Evolutionary conservation across 2,888 invertebrate genomes (phyloP).

Genomic region (Agrochola lota): DNA sequence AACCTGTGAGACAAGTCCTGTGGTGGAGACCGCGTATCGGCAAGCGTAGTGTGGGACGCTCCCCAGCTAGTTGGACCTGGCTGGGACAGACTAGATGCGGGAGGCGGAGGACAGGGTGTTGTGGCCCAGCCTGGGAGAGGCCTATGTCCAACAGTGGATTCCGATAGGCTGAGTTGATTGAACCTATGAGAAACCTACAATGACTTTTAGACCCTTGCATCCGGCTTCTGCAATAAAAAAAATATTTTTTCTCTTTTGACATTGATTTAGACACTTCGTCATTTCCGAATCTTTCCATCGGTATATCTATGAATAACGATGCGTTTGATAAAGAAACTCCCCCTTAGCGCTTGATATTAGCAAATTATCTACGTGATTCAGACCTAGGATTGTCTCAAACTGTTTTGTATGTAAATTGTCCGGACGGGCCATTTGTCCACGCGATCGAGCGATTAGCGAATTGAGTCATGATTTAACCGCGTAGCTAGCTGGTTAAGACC

Average conservation of each 20-base stretch:
- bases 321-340: not conserved
- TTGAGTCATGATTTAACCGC: conserved; percentile 47
- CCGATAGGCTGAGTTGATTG: too few species aligned
- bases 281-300: not conserved
- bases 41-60: not conserved
- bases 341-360: not conserved
- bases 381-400: conserved; percentile 22
- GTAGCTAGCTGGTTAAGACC: not conserved
- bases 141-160: not conserved
- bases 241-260: too few species aligned
- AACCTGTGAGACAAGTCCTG: not conserved
- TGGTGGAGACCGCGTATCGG: not conserved
- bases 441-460: conserved; percentile 42
- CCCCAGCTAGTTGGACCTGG: not conserved
- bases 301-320: not conserved
- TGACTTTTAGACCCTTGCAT: not conserved
- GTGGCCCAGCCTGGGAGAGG: not conserved
- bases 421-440: conserved; percentile 37
- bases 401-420: conserved; percentile 46
- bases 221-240: not conserved
- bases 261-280: not conserved
- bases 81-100: not conserved
- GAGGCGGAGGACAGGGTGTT: not conserved
- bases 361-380: conserved; percentile 31
- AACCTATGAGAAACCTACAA: not conserved